Conservation (phyloP, 2,113 vertebrate genomes). For the Prunella himalayana region DNA sequence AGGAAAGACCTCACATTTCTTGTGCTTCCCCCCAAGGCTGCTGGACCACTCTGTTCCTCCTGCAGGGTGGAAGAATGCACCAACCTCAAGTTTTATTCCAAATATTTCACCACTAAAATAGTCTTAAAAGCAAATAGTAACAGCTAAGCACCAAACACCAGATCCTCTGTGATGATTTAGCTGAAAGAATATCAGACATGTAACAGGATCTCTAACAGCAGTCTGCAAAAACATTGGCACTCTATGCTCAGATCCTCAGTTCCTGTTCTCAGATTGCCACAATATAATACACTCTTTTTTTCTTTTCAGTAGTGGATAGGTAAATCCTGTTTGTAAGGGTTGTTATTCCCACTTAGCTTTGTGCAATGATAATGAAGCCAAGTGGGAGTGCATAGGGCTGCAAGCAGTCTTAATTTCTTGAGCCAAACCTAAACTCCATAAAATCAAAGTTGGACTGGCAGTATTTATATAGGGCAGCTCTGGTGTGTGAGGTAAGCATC, state of each 20-base stretch:
- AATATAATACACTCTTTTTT: neutral
- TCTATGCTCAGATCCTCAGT: neutral
- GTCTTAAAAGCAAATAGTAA: neutral
- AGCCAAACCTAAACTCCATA: neutral
- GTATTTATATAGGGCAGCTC: neutral
- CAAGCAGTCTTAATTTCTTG: neutral
- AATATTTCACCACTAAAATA: neutral
- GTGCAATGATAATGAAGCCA: neutral
- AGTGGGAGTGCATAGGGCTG: neutral
- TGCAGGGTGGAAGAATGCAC: neutral
- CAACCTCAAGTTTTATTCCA: neutral
- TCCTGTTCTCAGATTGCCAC: neutral
- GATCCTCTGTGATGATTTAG: neutral
- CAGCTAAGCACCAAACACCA: neutral
- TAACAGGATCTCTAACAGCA: neutral
- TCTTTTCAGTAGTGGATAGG: neutral
- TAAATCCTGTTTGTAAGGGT: neutral
- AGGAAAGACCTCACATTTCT: neutral
- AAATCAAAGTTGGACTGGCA: neutral
- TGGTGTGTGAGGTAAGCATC: constrained; percentile 8
- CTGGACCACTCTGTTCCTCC: neutral
- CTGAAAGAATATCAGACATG: neutral
- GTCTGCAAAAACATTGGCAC: neutral
- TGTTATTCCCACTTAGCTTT: neutral
- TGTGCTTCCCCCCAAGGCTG: neutral